These are phyloP conservation scores for Spialia ferax DNA, from an alignment of 2,888 invertebrate genomes.

Conservation along the genomic window DNA sequence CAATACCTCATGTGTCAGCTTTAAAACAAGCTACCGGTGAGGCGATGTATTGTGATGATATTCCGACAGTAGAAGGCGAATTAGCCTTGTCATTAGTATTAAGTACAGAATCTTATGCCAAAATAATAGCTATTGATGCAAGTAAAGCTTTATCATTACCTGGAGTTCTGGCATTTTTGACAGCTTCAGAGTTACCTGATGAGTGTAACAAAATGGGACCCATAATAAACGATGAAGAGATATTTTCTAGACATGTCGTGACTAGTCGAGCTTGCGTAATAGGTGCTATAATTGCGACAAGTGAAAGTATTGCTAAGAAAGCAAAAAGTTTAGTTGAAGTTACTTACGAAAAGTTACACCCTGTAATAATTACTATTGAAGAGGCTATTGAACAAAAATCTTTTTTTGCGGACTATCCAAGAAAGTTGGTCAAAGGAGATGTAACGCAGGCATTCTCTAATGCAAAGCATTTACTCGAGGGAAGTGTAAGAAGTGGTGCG, in stretches of 20 bases:
- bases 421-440: constrained; percentile 88
- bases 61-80: constrained; percentile 91
- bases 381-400: constrained; percentile 92
- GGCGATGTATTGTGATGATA: constrained; percentile 96
- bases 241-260: constrained; percentile 92
- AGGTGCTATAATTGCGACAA: constrained; percentile 92
- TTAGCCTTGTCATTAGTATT: constrained; percentile 92
- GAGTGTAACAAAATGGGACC: constrained; percentile 89
- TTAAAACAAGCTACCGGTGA: constrained; percentile 96
- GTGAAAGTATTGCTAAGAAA: constrained; percentile 91
- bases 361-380: constrained; percentile 95
- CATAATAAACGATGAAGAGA: constrained; percentile 92
- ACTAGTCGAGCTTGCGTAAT: constrained; percentile 93
- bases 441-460: constrained; percentile 88
- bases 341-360: constrained; percentile 91
- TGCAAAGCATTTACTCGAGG: constrained; percentile 89
- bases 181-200: constrained; percentile 90
- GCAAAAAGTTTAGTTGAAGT: constrained; percentile 93
- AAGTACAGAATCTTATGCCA: constrained; percentile 93
- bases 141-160: constrained; percentile 89
- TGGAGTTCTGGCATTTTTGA: constrained; percentile 93
- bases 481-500: constrained; percentile 90
- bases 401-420: constrained; percentile 87
- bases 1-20: constrained; percentile 93
- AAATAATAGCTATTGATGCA: constrained; percentile 91